Base-by-base conservation (phyloP, 2,888 invertebrate genomes). In the Tinea semifulvella region DNA sequence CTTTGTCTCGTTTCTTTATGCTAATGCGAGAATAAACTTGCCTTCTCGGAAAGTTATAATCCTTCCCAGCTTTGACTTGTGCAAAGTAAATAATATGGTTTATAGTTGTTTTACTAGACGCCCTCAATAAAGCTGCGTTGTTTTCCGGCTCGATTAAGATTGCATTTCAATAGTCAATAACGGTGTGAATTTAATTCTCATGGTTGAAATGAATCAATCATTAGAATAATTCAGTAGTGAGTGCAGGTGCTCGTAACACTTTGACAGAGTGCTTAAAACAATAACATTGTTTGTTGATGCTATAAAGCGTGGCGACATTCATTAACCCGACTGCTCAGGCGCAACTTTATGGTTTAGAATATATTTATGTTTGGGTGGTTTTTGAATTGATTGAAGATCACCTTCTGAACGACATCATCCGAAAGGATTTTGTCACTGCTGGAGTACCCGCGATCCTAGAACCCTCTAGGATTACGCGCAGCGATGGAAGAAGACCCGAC, bases 121-220 rank as follows among this genome's bases (percentile, higher is more conserved):
- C 31, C 11, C 40, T 40, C 40, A 40, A 40, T 40, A 40, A 40
- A 40, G 40, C 13, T n/a, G 10, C 22, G n/a, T 3, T 66, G 70
- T 72, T 75, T 76, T 71, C 75, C 71, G 68, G 65, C 62, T 67
- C 63, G 60, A 69, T 72, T 72, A 67, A 72, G 70, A 73, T 76
- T 73, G 66, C 62, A 61, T 74, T 75, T 71, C 68, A 69, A 73
- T 69, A 60, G 61, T 60, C 68, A 62, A 72, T 74, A 68, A 65
- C 55, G 49, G 46, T 47, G 53, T 47, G 44, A 51, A 20, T 22
- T 13, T 38, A 38, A 38, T 40, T 22, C 20, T 14, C n/a, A 13
- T 5, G 22, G n/a, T 22, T 36, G 36, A 36, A 36, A 36, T 36
- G 8, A 36, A 40, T 40, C 22, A 14, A 13, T 17, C 38, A 14